Percentiles rank a stretch among this genome's conserved stretches.
Conservation (phyloP, 2,797 vertebrate species). For the Aulostomus chinensis region DNA sequence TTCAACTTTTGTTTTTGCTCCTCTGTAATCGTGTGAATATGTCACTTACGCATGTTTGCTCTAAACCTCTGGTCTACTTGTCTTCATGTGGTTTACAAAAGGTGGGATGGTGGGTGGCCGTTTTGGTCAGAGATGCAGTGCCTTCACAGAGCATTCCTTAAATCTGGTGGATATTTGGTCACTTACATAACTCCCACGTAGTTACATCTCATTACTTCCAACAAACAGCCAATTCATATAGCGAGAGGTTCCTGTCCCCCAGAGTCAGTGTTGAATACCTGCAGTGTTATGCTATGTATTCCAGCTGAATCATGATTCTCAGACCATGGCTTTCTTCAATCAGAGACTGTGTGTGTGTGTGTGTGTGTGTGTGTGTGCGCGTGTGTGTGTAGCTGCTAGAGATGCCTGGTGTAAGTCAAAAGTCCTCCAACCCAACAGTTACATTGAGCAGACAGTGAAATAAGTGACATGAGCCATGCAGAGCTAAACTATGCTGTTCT, state of each 20-base stretch:
- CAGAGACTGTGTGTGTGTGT: neutral
- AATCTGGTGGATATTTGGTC: conserved; percentile 72
- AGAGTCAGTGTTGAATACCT: conserved; percentile 66
- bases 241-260: conserved; percentile 64
- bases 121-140: conserved; percentile 56
- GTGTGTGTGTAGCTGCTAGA: conserved; percentile 38
- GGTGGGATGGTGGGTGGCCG: conserved; percentile 74
- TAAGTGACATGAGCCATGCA: too few species aligned
- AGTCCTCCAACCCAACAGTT: neutral
- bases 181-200: conserved; percentile 79
- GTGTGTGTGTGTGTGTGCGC: too few species aligned
- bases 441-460: conserved; percentile 27
- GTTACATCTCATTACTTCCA: conserved; percentile 76
- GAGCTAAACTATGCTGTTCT: neutral
- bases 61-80: conserved; percentile 28
- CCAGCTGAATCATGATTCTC: conserved; percentile 73
- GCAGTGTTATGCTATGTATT: conserved; percentile 70
- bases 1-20: conserved; percentile 26
- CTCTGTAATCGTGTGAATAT: conserved; percentile 30
- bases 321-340: conserved; percentile 12
- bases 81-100: conserved; percentile 77
- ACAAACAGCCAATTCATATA: conserved; percentile 75
- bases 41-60: conserved; percentile 45
- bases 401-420: conserved; percentile 32
- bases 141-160: conserved; percentile 67